phyloP scores from a whole-genome alignment of 2,113 vertebrate species.

The Ranitomeya variabilis region DNA sequence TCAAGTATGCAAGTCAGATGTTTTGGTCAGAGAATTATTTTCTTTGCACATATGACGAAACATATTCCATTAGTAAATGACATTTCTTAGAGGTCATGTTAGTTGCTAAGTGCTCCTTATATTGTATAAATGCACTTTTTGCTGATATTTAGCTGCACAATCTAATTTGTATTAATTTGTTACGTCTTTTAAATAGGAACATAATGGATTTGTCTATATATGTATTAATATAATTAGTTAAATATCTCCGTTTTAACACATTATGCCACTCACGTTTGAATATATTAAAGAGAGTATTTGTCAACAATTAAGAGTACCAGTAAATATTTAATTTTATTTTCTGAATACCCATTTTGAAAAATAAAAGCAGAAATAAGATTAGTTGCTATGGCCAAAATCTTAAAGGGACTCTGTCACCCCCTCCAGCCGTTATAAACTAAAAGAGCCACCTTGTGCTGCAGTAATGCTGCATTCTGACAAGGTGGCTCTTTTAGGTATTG shows the following conservation, averaged over 20 bases:
- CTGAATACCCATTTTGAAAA: no score
- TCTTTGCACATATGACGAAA: slow-evolving; percentile 14
- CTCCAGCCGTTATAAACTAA: no score
- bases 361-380: no score
- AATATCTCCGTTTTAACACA: background rate
- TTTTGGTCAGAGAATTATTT: background rate
- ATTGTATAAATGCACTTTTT: background rate
- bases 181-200: background rate
- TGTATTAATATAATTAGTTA: background rate
- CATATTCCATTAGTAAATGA: slow-evolving; percentile 28
- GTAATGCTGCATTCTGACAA: no score
- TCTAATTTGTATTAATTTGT: background rate
- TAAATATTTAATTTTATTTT: background rate
- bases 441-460: no score
- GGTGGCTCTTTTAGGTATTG: no score
- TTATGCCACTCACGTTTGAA: no score
- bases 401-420: no score
- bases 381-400: no score
- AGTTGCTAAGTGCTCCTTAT: background rate
- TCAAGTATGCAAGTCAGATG: slow-evolving; percentile 6
- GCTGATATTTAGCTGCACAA: background rate
- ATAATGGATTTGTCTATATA: background rate
- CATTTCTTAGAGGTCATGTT: slow-evolving; percentile 19
- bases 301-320: background rate
- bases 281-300: background rate